A percentile compares a stretch with the other conserved stretches of the same genome.
Evolutionary conservation across 1,140 invertebrate genomes (phyloP).

Genomic region (Trichogramma pretiosum): DNA sequence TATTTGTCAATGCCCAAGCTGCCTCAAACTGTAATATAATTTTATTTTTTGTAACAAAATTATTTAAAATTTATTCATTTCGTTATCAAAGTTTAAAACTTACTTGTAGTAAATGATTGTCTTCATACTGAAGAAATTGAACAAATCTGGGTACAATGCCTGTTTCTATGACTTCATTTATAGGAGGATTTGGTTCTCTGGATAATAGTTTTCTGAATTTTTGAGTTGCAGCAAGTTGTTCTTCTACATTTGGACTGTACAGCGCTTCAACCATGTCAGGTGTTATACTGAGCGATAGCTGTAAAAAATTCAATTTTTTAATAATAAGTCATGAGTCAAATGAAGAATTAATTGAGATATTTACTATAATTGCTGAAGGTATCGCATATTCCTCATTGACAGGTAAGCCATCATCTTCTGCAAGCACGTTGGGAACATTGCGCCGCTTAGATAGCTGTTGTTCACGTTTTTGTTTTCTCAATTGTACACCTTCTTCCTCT

Average conservation of each 20-base stretch:
- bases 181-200: constrained; percentile 93
- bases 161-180: constrained; percentile 95
- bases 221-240: constrained; percentile 84
- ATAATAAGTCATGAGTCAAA: not conserved
- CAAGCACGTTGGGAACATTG: constrained; percentile 60
- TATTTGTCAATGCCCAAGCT: constrained; percentile 96
- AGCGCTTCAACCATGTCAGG: constrained; percentile 75
- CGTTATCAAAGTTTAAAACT: no score
- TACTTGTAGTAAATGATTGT: constrained; percentile 80
- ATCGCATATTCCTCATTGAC: constrained; percentile 31
- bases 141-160: constrained; percentile 95
- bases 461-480: constrained; percentile 92
- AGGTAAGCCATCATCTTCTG: constrained; percentile 48
- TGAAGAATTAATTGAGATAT: not conserved
- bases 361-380: constrained; percentile 29
- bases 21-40: constrained; percentile 77
- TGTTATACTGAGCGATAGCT: constrained; percentile 51
- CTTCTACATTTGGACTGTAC: constrained; percentile 69
- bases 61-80: not conserved
- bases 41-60: not conserved
- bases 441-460: constrained; percentile 84
- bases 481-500: constrained; percentile 93
- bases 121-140: constrained; percentile 78
- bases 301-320: constrained; percentile 20
- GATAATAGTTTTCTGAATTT: constrained; percentile 92